These are phyloP conservation scores for Blastobasis lacticolella DNA, from an alignment of 2,888 invertebrate species.

Conservation along the genomic window DNA sequence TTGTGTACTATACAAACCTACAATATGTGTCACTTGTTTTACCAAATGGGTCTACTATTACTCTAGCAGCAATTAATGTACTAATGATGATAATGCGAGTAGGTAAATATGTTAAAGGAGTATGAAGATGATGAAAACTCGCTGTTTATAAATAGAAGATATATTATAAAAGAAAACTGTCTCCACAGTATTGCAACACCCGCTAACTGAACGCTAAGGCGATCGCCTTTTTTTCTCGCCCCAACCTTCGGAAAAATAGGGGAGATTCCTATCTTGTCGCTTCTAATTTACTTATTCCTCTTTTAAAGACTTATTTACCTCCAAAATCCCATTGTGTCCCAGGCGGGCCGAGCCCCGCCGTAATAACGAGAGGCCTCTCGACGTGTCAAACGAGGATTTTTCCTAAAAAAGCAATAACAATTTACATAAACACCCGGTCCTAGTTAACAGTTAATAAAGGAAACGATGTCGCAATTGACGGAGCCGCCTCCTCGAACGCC, in stretches of 20 bases:
- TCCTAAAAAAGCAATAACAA: slow-evolving; percentile 73
- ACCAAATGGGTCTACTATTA: too few relatives aligned
- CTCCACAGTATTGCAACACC: too few relatives aligned
- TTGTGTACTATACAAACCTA: too few relatives aligned
- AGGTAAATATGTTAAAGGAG: too few relatives aligned
- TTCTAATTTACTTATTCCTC: slow-evolving; percentile 87
- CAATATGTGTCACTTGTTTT: too few relatives aligned
- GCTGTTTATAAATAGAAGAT: too few relatives aligned
- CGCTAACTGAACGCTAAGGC: slow-evolving; percentile 42
- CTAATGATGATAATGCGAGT: too few relatives aligned
- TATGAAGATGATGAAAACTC: too few relatives aligned
- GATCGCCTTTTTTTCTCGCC: slow-evolving; percentile 69
- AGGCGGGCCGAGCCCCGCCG: slow-evolving; percentile 48
- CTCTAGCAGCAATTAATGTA: too few relatives aligned
- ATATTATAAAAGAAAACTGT: too few relatives aligned
- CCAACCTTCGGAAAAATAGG: slow-evolving; percentile 71
- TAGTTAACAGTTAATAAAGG: slow-evolving; percentile 74
- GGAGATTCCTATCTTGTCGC: slow-evolving; percentile 85
- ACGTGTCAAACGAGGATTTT: slow-evolving; percentile 68
- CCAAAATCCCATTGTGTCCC: slow-evolving; percentile 73
- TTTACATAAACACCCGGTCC: slow-evolving; percentile 71
- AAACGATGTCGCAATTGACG: slow-evolving; percentile 68
- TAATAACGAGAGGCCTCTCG: slow-evolving; percentile 58
- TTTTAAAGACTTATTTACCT: slow-evolving; percentile 84
- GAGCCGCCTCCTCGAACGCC: slow-evolving; percentile 51